Evolutionary conservation across 2,888 invertebrate species (phyloP).

Genomic region (Drosophila macrospina): DNA sequence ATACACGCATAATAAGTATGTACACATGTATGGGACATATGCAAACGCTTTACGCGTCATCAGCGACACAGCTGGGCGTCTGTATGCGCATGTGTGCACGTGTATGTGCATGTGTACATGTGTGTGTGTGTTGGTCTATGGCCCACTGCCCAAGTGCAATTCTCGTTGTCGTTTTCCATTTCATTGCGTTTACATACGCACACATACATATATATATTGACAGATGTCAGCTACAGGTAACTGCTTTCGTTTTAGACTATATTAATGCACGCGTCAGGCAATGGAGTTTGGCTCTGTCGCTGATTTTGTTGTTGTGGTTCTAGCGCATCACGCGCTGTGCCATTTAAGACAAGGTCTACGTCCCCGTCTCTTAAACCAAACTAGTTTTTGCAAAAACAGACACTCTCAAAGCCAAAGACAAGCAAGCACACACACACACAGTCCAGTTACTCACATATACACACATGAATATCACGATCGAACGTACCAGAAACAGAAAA

Average conservation of each 20-base stretch:
- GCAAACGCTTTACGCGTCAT: constrained; percentile 2
- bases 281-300: constrained; percentile 3
- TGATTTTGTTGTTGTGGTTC: constrained; percentile 26
- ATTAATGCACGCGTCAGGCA: constrained; percentile 20
- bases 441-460: not conserved
- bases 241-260: constrained; percentile 25
- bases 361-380: constrained; percentile 54
- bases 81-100: not conserved
- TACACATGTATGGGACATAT: not conserved
- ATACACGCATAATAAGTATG: not conserved
- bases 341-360: constrained; percentile 63
- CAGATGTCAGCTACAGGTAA: constrained; percentile 18
- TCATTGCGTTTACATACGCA: constrained; percentile 11
- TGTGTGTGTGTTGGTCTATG: constrained; percentile 11
- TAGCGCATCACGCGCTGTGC: constrained; percentile 61
- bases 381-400: constrained; percentile 42
- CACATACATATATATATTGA: not conserved
- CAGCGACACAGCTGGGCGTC: constrained; percentile 10
- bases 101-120: not conserved
- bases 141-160: constrained; percentile 45
- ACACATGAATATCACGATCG: constrained; percentile 25
- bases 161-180: constrained; percentile 41
- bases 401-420: constrained; percentile 2
- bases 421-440: constrained; percentile 3
- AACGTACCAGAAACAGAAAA: constrained; percentile 47